Evolutionary conservation across 1,140 invertebrate genomes (phyloP), one percentile per base, ranked within the genome.

Genomic region (Pseudomyrmex sp.): DNA sequence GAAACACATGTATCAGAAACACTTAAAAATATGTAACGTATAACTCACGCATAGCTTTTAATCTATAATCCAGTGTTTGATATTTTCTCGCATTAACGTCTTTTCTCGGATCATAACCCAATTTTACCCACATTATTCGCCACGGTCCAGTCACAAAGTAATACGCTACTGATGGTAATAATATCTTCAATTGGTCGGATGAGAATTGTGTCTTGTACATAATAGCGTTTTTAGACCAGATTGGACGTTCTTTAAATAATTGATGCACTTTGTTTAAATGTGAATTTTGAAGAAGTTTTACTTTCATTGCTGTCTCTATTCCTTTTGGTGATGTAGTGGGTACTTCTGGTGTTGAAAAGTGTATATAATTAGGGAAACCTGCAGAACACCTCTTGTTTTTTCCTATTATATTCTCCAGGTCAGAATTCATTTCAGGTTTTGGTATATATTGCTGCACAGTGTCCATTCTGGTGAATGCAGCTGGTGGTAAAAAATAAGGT

Each of bases 61-160:
- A 93, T 87, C 98, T 95, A 92, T 97, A 98, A 94, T 99, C 98
- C 44, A 99, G 94, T 12, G 96, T 97, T 93, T 99, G 98, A 93
- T 98, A 98, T 61, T 96, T 96, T 87, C 97, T 96, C 44, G 97
- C 95, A 1, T 94, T 91, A n/a, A 96, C 96, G 86, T 98, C 96
- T 89, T 96, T 97, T 59, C 97, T 95, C 0, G 98, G 98, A 95
- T 99, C 98, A 90, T 98, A 99, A 0, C 98, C 98, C 89, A 97
- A 96, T 91, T 95, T 96, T 0, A 98, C 96, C 97, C 98, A 99
- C 91, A 97, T 95, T 63, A 96, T 96, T 74, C 97, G 95, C 98
- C 98, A 99, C 0, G 98, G 98, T 0, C 98, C 98, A 86, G 96
- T 97, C 13, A 95, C 95, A 93, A 97, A 98, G 92, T 98, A 98